These are phyloP conservation scores for Clarias platycephalus DNA, from an alignment of 2,797 vertebrate species.

Conservation along the genomic window DNA sequence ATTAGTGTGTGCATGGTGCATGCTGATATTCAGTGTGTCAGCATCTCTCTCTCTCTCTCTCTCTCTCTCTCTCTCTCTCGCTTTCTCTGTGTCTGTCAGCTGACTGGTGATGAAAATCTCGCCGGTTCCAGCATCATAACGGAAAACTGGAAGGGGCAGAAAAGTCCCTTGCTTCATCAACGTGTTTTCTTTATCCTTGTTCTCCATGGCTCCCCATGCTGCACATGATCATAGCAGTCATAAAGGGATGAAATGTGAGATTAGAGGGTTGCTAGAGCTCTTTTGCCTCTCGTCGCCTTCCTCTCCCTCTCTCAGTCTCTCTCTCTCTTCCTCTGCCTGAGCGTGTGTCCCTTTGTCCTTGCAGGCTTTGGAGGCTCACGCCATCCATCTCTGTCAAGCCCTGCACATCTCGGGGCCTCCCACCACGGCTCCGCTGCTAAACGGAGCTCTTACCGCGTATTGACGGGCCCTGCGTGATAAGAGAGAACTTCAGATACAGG, in stretches of 20 bases:
- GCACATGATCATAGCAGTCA: conserved; percentile 62
- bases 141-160: conserved; percentile 63
- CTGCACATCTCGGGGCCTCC: conserved; percentile 72
- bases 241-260: conserved; percentile 33
- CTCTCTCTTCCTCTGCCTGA: conserved; percentile 53
- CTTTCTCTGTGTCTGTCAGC: conserved; percentile 45
- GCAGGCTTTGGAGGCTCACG: conserved; percentile 73
- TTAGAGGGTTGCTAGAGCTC: conserved; percentile 19
- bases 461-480: conserved; percentile 73
- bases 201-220: conserved; percentile 57
- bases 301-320: conserved; percentile 33
- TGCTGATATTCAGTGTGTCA: neutral
- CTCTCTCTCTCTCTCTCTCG: neutral
- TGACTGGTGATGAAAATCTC: conserved; percentile 16
- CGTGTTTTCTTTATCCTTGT: conserved; percentile 32
- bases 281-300: neutral
- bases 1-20: neutral
- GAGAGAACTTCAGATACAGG: conserved; percentile 65
- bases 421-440: conserved; percentile 72
- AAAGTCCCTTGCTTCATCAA: conserved; percentile 68
- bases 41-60: neutral
- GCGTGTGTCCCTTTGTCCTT: conserved; percentile 90
- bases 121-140: conserved; percentile 30
- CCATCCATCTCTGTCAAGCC: conserved; percentile 92
- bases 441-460: conserved; percentile 81